Base-by-base conservation (phyloP, 2,797 vertebrate species). In the Caiman crocodilus region DNA sequence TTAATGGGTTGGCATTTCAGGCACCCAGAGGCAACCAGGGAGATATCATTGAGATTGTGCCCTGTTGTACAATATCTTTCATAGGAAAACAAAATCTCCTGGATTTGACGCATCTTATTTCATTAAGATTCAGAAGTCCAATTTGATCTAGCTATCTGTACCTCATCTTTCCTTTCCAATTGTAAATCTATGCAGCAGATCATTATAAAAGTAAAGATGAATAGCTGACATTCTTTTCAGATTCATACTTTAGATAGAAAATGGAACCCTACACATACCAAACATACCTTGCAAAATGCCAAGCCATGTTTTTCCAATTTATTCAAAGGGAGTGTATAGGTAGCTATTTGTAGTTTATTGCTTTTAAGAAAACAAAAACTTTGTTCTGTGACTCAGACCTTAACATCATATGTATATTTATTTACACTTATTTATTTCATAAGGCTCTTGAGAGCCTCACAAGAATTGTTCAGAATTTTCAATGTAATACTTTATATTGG, bases 231-330 rank as follows among this genome's bases (percentile, higher is more conserved):
- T 18, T 93, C 64, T 56, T 50, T 85, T 85, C 90, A 85, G 89
- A 95, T 59, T 69, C 78, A 80, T 55, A 85, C n/a, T 87, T 83
- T 67, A 83, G 80, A 61, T n/a, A 87, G 83, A 82, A 88, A 82
- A 90, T 77, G 85, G 69, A n/a, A 50, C 32, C 58, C 61, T 55
- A 32, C 18, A 69, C 65, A 59, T 64, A 55, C 61, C 26, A 11
- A 32, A n/a, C 18, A 90, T 50, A 28, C 32, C 42, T 89, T 58
- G 4, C 8, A 60, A 90, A 91, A 82, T 32, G 83, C 64, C 71
- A 79, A 30, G 67, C 9, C 1, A 0, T 57, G 88, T 56, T 69
- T 60, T 90, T 85, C 71, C 92, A 21, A 90, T 90, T 74, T 79
- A 28, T 42, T 61, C 64, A 42, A 35, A 67, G 10, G 30, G 57